A percentile compares a stretch with the other conserved stretches of the same genome.
Conservation (phyloP, 2,797 vertebrate genomes). For the Mus spretus region DNA sequence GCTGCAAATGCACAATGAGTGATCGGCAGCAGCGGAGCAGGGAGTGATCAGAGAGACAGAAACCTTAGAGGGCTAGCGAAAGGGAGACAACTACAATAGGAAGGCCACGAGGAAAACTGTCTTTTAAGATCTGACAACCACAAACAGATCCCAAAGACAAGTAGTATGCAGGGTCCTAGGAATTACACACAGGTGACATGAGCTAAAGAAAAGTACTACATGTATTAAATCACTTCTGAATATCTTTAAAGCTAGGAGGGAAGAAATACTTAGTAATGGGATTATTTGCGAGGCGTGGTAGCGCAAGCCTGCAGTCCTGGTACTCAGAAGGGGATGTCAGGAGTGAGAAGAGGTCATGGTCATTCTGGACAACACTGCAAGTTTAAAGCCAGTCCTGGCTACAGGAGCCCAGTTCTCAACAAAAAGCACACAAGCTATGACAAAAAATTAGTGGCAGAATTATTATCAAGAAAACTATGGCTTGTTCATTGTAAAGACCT, state of each 20-base stretch:
- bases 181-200: neutral
- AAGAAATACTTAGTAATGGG: conserved; percentile 23
- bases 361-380: neutral
- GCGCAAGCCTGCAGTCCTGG: neutral
- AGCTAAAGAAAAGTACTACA: neutral
- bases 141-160: conserved; percentile 55
- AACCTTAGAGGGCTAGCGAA: neutral
- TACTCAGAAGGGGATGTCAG: neutral
- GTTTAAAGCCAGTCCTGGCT: neutral
- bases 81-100: neutral
- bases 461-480: conserved; percentile 39
- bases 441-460: neutral
- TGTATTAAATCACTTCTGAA: neutral
- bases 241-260: neutral
- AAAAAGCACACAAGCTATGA: neutral
- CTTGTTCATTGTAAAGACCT: conserved; percentile 55
- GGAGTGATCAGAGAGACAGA: neutral
- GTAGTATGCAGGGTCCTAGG: neutral
- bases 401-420: neutral
- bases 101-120: neutral
- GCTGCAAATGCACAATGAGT: conserved; percentile 10
- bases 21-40: neutral
- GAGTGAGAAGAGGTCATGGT: neutral
- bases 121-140: conserved; percentile 44
- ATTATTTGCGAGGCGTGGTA: neutral